These are phyloP conservation scores for Todiramphus saurophagus DNA, from an alignment of 2,113 vertebrate species.

Conservation along the genomic window DNA sequence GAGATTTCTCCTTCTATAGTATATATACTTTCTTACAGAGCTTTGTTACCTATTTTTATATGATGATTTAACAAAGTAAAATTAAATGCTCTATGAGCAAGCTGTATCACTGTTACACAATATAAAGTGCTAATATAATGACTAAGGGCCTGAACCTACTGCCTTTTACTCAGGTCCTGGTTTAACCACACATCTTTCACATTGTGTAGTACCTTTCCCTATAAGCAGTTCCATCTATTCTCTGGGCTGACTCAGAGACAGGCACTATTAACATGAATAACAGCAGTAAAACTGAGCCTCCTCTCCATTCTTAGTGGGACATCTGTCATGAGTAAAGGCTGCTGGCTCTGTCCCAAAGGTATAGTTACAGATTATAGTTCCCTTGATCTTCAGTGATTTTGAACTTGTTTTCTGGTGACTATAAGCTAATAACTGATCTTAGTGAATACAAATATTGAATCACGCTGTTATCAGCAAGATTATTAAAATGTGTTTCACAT, in stretches of 20 bases:
- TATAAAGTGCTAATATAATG: slow-evolving; percentile 61
- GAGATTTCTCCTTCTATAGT: slow-evolving; percentile 61
- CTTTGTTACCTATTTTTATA: slow-evolving; percentile 83
- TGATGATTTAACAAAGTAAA: slow-evolving; percentile 52
- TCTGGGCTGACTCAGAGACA: background rate
- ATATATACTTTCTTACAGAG: slow-evolving; percentile 78
- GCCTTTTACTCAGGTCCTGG: slow-evolving; percentile 50
- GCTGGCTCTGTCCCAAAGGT: slow-evolving; percentile 45
- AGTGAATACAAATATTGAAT: background rate
- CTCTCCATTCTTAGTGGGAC: slow-evolving; percentile 10
- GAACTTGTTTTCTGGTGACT: slow-evolving; percentile 52
- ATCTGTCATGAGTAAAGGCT: slow-evolving; percentile 38
- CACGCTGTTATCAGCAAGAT: slow-evolving; percentile 55
- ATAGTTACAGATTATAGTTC: slow-evolving; percentile 49
- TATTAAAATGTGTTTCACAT: slow-evolving; percentile 46
- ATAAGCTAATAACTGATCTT: slow-evolving; percentile 33
- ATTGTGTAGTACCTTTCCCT: slow-evolving; percentile 18
- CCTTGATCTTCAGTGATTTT: slow-evolving; percentile 50
- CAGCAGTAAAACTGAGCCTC: slow-evolving; percentile 41
- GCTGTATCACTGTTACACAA: slow-evolving; percentile 51
- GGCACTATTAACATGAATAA: background rate
- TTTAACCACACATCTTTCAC: slow-evolving; percentile 11
- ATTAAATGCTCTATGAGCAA: slow-evolving; percentile 77
- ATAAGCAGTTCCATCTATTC: background rate
- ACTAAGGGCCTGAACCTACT: slow-evolving; percentile 49